Evolutionary conservation across 2,888 invertebrate genomes (phyloP).

Genomic region (Nomada fucata): DNA sequence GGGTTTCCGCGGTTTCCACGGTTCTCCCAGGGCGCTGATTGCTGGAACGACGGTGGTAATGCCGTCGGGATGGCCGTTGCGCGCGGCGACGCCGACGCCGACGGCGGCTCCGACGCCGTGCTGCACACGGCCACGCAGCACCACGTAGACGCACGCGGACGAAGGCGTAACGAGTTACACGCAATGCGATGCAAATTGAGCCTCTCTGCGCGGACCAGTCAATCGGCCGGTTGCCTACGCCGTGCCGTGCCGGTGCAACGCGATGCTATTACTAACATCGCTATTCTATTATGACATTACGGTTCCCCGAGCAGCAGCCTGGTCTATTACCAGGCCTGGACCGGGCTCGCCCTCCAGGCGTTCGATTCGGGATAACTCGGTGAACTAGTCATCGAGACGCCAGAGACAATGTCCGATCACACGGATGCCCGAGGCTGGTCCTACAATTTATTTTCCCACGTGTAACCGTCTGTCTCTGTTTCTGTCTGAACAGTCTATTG

Average conservation of each 20-base stretch:
- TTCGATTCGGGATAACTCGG: slow-evolving; percentile 82
- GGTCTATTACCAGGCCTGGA: slow-evolving; percentile 52
- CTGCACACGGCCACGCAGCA: slow-evolving; percentile 13
- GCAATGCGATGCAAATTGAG: slow-evolving; percentile 83
- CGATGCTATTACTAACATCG: slow-evolving; percentile 83
- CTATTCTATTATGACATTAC: slow-evolving; percentile 84
- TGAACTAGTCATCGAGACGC: slow-evolving; percentile 79
- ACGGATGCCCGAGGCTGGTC: slow-evolving; percentile 56
- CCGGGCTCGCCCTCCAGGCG: slow-evolving; percentile 79
- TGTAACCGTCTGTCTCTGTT: slow-evolving; percentile 33
- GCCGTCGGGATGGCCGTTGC: slow-evolving; percentile 60
- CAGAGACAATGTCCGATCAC: slow-evolving; percentile 67
- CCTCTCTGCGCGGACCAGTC: slow-evolving; percentile 72
- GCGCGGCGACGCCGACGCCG: slow-evolving; percentile 31
- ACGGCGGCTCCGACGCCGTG: slow-evolving; percentile 34
- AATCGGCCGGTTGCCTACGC: slow-evolving; percentile 72
- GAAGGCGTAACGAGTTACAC: slow-evolving; percentile 81
- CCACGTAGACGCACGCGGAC: slow-evolving; percentile 64
- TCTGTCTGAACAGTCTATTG: no score
- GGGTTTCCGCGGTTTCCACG: slow-evolving; percentile 78
- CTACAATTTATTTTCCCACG: slow-evolving; percentile 57
- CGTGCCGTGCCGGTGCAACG: slow-evolving; percentile 55
- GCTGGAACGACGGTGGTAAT: slow-evolving; percentile 74
- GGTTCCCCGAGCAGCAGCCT: slow-evolving; percentile 75
- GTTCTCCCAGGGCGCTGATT: slow-evolving; percentile 78